Evolutionary conservation across 2,113 vertebrate genomes (phyloP).

Genomic region (Pycnonotus jocosus): DNA sequence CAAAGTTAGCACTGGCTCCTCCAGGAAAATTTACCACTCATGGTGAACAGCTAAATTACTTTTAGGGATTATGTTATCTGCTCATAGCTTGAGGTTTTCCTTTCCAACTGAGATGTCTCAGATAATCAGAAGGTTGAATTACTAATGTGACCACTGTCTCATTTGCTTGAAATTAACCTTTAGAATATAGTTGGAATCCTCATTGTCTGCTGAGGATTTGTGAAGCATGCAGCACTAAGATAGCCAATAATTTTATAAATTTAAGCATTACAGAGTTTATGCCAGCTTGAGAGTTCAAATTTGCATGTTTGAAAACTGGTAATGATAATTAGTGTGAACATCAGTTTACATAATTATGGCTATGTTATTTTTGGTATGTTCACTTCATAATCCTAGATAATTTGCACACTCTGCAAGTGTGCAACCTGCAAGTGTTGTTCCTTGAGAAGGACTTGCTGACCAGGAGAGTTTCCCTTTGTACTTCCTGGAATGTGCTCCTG

Average conservation of each 20-base stretch:
- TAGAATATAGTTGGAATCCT: not conserved
- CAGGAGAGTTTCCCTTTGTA: rapidly evolving
- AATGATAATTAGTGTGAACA: not conserved
- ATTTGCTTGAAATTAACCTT: not conserved
- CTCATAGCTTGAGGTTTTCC: not conserved
- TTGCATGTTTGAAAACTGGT: not conserved
- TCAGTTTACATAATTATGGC: not conserved
- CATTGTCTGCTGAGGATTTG: not conserved
- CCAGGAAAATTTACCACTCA: not conserved
- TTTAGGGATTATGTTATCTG: not conserved
- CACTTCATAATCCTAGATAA: not conserved
- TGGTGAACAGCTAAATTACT: not conserved
- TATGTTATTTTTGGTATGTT: not conserved
- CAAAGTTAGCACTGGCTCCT: not conserved
- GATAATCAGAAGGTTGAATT: not conserved
- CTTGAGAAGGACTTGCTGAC: not conserved
- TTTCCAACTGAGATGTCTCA: not conserved
- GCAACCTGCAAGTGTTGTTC: not conserved
- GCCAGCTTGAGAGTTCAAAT: not conserved
- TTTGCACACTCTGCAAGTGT: not conserved
- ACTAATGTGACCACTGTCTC: not conserved
- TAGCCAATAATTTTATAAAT: not conserved
- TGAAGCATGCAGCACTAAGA: not conserved
- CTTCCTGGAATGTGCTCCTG: not conserved
- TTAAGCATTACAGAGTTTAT: not conserved